phyloP scores from a whole-genome alignment of 2,797 vertebrate genomes.

The Trichosurus vulpecula region DNA sequence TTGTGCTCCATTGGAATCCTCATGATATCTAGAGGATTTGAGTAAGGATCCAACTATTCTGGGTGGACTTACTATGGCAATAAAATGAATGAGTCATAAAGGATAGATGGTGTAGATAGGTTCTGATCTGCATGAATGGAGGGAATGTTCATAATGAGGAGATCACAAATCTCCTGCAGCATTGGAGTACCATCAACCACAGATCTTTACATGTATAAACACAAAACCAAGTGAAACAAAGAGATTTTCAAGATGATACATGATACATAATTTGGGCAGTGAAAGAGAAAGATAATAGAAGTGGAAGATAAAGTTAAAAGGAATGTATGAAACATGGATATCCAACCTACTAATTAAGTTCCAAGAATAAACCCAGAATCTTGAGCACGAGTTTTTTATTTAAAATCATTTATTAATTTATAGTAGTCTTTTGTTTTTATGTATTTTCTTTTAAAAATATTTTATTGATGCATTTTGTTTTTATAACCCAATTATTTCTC shows the following conservation, averaged over 20 bases:
- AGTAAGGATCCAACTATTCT: background rate
- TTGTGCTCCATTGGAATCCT: background rate
- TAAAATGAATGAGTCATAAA: background rate
- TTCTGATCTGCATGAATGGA: background rate
- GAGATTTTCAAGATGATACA: background rate
- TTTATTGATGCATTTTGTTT: background rate
- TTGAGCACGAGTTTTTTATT: background rate
- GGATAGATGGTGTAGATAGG: background rate
- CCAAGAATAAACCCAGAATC: background rate
- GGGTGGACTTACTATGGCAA: background rate
- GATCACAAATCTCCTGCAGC: background rate
- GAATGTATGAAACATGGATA: background rate
- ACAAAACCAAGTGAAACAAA: background rate
- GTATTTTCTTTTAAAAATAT: background rate
- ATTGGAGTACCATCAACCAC: background rate
- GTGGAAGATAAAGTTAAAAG: background rate
- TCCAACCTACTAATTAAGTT: background rate
- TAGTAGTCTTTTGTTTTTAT: background rate
- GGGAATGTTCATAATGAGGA: background rate
- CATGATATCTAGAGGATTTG: background rate
- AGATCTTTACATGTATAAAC: background rate
- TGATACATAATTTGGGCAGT: background rate
- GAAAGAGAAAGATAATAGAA: background rate
- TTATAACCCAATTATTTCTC: background rate
- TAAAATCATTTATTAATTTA: background rate